These are phyloP conservation scores for Drosophila testacea DNA, from an alignment of 2,888 invertebrate species.

Conservation along the genomic window DNA sequence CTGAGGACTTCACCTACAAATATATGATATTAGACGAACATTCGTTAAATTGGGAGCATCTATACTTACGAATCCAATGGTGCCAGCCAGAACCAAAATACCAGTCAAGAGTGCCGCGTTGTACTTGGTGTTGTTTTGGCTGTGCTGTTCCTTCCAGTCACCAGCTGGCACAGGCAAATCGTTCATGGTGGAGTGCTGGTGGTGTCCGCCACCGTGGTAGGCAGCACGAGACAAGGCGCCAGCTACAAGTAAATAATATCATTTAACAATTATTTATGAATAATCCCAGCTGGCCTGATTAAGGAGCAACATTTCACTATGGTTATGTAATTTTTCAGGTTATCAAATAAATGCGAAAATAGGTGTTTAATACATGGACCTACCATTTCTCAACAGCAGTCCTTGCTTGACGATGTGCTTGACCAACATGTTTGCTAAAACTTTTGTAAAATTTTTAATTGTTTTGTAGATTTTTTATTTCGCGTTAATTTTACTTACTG, in stretches of 20 bases:
- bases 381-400: constrained; percentile 82
- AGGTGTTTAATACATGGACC: constrained; percentile 15
- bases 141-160: constrained; percentile 90
- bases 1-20: constrained; percentile 87
- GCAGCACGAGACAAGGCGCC: constrained; percentile 83
- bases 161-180: constrained; percentile 92
- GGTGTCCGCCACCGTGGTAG: constrained; percentile 77
- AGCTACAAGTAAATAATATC: constrained; percentile 51
- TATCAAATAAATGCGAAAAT: constrained; percentile 42
- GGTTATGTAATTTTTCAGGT: constrained; percentile 84
- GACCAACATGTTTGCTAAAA: constrained; percentile 81
- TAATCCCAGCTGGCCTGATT: constrained; percentile 10
- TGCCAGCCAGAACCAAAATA: constrained; percentile 85
- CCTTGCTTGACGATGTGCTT: constrained; percentile 81
- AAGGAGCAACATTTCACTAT: constrained; percentile 22
- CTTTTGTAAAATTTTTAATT: constrained; percentile 21
- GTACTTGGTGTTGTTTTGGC: constrained; percentile 89
- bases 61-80: constrained; percentile 81
- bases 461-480: constrained; percentile 36
- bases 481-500: constrained; percentile 49
- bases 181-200: constrained; percentile 87
- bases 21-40: not conserved
- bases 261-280: not conserved
- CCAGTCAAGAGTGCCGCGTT: constrained; percentile 89
- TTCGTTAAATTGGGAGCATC: not conserved